Conservation (phyloP, 2,888 invertebrate species). For the Eristalis intricaria region DNA sequence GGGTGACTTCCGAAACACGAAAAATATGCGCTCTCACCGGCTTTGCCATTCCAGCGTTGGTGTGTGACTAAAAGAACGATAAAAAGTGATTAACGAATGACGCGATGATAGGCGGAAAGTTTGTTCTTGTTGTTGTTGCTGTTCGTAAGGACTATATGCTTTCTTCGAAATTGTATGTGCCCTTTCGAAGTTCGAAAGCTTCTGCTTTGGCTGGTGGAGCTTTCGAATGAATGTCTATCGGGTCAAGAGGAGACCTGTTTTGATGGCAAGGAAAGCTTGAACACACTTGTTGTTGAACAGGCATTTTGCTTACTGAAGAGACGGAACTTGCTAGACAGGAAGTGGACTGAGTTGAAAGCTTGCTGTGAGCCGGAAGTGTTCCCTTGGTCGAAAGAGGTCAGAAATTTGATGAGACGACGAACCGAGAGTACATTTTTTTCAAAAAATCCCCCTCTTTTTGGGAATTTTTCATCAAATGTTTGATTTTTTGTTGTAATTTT, state of each 20-base stretch:
- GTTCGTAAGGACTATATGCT: constrained; percentile 23
- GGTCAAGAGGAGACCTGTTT: background rate
- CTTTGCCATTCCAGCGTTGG: constrained; percentile 42
- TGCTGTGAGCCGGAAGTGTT: too few relatives aligned
- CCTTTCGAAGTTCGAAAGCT: background rate
- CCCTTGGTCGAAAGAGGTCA: too few relatives aligned
- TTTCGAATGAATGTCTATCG: background rate
- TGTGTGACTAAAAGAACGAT: constrained; percentile 34
- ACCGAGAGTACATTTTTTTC: too few relatives aligned
- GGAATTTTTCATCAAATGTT: too few relatives aligned
- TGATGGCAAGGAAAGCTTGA: background rate
- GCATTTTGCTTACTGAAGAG: too few relatives aligned
- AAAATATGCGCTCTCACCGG: constrained; percentile 42
- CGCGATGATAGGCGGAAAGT: constrained; percentile 30
- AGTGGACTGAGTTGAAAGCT: too few relatives aligned
- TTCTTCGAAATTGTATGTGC: constrained; percentile 9
- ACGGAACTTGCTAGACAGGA: too few relatives aligned
- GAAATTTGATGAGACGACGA: too few relatives aligned
- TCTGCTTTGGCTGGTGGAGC: background rate
- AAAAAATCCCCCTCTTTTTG: too few relatives aligned
- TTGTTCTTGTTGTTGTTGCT: background rate
- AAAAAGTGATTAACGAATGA: constrained; percentile 32
- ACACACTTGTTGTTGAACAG: too few relatives aligned
- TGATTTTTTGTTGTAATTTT: too few relatives aligned
- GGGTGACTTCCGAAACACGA: background rate